Percentiles rank a stretch among this genome's conserved stretches.
phyloP scores from a whole-genome alignment of 2,113 vertebrate species.

The Neoarius graeffei region DNA sequence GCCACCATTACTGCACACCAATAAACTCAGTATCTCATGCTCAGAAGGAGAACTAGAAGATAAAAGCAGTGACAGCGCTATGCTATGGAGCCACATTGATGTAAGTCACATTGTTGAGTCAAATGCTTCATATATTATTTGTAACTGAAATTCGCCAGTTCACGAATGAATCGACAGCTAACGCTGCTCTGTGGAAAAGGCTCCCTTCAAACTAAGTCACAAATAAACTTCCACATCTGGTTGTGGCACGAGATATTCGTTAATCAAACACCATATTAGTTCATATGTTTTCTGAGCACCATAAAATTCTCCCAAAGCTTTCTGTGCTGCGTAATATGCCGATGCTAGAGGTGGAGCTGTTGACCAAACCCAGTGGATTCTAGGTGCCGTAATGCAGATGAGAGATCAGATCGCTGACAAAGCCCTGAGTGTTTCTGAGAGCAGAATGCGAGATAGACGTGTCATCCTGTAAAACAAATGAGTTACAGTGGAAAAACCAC shows the following conservation, averaged over 20 bases:
- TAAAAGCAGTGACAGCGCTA: neutral
- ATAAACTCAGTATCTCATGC: neutral
- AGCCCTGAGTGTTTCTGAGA: constrained; percentile 16
- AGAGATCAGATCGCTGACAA: constrained; percentile 9
- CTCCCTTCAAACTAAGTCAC: no score
- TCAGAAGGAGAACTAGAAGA: neutral
- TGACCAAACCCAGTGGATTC: neutral
- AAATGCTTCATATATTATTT: neutral
- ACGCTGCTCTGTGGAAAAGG: neutral
- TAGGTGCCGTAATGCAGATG: neutral
- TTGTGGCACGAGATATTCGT: no score
- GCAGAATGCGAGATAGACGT: constrained; percentile 36
- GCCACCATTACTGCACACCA: neutral
- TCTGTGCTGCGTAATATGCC: neutral
- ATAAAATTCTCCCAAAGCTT: neutral
- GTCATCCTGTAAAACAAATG: constrained; percentile 36
- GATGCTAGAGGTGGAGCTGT: neutral
- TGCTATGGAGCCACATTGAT: neutral
- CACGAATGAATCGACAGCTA: neutral
- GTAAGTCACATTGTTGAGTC: neutral
- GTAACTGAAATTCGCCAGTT: neutral
- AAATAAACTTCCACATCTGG: no score
- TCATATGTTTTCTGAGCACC: neutral
- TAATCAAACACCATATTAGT: no score
- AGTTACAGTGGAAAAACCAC: constrained; percentile 19